phyloP scores from a whole-genome alignment of 2,113 vertebrate genomes.

The Rhineura floridana region DNA sequence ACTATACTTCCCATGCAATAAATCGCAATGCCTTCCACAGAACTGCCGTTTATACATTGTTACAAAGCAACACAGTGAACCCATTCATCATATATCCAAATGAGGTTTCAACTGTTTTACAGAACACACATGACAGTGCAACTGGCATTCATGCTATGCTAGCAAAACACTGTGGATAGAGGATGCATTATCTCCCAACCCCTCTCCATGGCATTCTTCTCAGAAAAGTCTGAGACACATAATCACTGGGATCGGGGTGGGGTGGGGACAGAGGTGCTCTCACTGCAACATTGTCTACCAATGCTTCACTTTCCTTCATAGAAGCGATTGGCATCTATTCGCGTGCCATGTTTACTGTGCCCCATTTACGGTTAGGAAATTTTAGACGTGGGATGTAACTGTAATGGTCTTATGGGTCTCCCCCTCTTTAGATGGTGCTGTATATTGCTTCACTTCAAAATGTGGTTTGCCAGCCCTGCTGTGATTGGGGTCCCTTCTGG shows the following conservation, averaged over 20 bases:
- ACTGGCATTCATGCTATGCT: neutral
- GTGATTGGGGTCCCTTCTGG: neutral
- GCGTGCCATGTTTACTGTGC: too few species aligned
- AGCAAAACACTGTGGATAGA: neutral
- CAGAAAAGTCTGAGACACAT: neutral
- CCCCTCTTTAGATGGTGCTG: too few species aligned
- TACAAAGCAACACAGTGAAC: constrained; percentile 19
- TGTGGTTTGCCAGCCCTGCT: neutral
- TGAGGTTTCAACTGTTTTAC: neutral
- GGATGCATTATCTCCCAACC: neutral
- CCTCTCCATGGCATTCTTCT: neutral
- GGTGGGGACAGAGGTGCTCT: neutral
- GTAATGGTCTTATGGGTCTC: too few species aligned
- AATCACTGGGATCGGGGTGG: neutral
- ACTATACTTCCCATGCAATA: neutral
- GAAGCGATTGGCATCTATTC: neutral
- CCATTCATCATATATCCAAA: too few species aligned
- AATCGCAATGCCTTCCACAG: neutral
- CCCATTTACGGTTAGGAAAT: too few species aligned
- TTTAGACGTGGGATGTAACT: too few species aligned
- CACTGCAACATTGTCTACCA: neutral
- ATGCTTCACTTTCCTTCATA: neutral
- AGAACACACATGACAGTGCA: neutral
- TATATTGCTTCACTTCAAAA: too few species aligned
- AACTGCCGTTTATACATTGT: neutral